These are phyloP conservation scores for Hyles euphorbiae DNA, from an alignment of 1,140 invertebrate species.

Conservation along the genomic window DNA sequence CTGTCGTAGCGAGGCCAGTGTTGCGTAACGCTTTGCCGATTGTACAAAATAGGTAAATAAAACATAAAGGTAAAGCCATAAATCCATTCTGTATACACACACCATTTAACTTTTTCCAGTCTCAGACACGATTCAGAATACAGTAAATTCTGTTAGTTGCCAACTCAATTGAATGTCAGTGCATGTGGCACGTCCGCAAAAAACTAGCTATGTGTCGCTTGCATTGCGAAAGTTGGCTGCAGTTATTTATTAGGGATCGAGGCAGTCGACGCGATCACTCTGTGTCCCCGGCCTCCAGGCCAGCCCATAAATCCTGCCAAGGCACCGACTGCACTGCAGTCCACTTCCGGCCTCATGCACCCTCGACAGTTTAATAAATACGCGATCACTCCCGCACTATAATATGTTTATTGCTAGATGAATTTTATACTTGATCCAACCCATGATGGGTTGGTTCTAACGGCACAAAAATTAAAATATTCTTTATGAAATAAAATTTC, in stretches of 20 bases:
- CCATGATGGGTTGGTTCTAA: no score
- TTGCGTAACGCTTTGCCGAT: no score
- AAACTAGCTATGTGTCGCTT: conserved; percentile 26
- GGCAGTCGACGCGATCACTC: conserved; percentile 40
- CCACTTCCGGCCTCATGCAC: conserved; percentile 12
- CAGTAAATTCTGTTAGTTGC: conserved; percentile 8
- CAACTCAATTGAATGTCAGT: conserved; percentile 20
- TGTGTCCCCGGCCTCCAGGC: conserved; percentile 31
- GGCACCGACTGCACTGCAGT: conserved; percentile 31
- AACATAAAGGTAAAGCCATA: no score
- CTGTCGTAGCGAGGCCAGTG: no score
- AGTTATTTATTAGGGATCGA: conserved; percentile 47
- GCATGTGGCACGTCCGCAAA: conserved; percentile 20
- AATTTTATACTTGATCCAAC: not conserved
- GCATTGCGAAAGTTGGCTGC: conserved; percentile 26
- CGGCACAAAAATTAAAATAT: no score
- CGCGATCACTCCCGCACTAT: conserved; percentile 2
- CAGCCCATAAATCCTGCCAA: conserved; percentile 34
- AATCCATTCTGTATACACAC: not conserved
- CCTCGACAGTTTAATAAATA: conserved; percentile 13
- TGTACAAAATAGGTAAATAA: no score
- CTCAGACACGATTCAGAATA: not conserved
- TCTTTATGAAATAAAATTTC: no score
- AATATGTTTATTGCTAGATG: not conserved
- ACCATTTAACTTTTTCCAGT: not conserved